Evolutionary conservation across 2,888 invertebrate genomes (phyloP), one percentile per base, ranked within the genome.

Genomic region (Monopis laevigella): DNA sequence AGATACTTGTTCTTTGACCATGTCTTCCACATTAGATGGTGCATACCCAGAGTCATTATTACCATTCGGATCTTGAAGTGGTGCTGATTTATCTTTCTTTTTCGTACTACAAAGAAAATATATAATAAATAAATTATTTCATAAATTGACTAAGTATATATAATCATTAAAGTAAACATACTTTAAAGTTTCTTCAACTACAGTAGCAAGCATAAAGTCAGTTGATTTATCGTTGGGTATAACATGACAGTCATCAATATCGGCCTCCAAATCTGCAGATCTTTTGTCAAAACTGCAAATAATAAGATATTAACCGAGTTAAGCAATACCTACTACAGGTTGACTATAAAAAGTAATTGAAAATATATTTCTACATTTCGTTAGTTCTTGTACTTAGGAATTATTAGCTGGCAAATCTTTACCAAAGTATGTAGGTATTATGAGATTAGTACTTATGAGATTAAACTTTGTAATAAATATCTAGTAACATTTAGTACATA

Each of bases 151-250:
- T 24, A 24, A 24, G 8, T n/a, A 24, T 24, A 24, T 7, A 27
- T 2, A 27, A 27, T 12, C 13, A 11, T 12, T 6, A 32, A 35
- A 18, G 11, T 4, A 19, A 16, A 84, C 88, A 89, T 84, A 92
- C 92, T 82, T 83, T 51, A 86, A 86, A 40, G 88, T 87, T 77
- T 92, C 93, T 65, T 92, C 92, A 43, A 89, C 88, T 43, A 94
- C 93, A 2, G 95, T 93, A 21, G 93, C 92, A 51, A 96, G 82
- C 75, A 95, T 93, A 64, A 94, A 93, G 60, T 94, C 94, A 1
- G 93, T 92, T 49, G 93, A 93, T 71, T 90, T 92, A 64, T 94
- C 93, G 69, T 95, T 94, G 32, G 91, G 90, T 62, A 94, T 93
- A 55, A 93, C 89, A 68, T 91, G 90, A 57, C 91, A 92, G 46